Evolutionary conservation across 2,113 vertebrate genomes (phyloP).

Genomic region (Chlamydotis undulata): DNA sequence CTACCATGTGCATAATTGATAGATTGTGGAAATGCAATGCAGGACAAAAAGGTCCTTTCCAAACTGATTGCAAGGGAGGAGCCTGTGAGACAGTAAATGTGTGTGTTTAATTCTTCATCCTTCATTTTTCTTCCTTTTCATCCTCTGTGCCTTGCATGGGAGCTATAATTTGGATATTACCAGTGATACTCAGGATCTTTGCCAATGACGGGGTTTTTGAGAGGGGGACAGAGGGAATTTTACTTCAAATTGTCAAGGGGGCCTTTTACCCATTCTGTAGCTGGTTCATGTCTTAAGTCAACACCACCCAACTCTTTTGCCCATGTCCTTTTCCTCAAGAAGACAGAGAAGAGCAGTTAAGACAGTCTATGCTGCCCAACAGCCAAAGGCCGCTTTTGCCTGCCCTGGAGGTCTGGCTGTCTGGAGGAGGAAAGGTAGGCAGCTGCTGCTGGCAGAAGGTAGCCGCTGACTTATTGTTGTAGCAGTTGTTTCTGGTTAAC

Average conservation of each 20-base stretch:
- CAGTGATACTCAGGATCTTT: neutral
- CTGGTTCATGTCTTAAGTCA: neutral
- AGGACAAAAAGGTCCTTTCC: neutral
- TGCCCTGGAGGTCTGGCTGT: neutral
- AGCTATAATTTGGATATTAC: neutral
- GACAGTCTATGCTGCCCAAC: neutral
- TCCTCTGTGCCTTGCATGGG: neutral
- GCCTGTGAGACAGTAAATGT: neutral
- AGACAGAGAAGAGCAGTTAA: neutral
- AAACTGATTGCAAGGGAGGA: neutral
- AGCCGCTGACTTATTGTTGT: neutral
- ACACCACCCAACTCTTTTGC: neutral
- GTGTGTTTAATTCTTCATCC: neutral
- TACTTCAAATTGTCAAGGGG: neutral
- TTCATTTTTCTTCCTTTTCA: neutral
- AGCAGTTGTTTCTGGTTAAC: neutral
- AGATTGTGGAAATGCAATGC: neutral
- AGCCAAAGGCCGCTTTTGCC: neutral
- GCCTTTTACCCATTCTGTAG: neutral
- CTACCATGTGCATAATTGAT: neutral
- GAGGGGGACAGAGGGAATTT: neutral
- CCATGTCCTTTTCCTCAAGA: neutral
- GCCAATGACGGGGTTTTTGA: neutral
- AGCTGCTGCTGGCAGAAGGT: neutral
- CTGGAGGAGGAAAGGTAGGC: neutral